Evolutionary conservation across 2,888 invertebrate genomes (phyloP), one percentile per base, ranked within the genome.

Genomic region (Perizoma flavofasciatum): DNA sequence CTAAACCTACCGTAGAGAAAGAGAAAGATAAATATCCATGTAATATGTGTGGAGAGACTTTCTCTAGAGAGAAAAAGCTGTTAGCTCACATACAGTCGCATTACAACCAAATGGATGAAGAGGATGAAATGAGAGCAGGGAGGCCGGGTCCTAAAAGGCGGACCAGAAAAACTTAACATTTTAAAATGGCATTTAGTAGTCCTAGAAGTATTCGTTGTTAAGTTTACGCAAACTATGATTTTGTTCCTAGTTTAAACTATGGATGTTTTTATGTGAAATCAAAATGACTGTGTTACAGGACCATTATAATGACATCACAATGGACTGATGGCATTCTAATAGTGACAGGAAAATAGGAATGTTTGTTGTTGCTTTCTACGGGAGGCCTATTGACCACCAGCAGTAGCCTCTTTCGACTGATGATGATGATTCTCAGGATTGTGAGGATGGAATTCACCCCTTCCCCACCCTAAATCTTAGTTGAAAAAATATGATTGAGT

Each of bases 21-120:
- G 78, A 75, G 0, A 77, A 76, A 50, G 77, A 78, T 1, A 78
- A 74, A 53, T 91, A 92, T 67, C 54, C 77, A 0, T 92, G 92
- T 72, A 87, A 87, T 60, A 85, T 92, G 82, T 92, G 92, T 55
- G 75, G 77, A 49, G 84, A 86, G 47, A 68, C 55, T 7, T 92
- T 92, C 68, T 74, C 84, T 1, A 81, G 90, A 33, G 92, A 92
- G 67, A 90, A 91, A 73, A 92, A 92, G 69, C 66, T 92, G 32
- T 65, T 89, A 4, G 54, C 85, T 1, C 92, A 92, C 61, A 88
- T 92, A 63, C 86, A 91, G 39, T 83, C 83, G 0, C 92, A 92
- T 75, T 90, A 86, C 63, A 75, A 70, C n/a, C 78, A 84, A 70
- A 83, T 88, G 82, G 89, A 91, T 10, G 83, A 86, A 60, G 86